Evolutionary conservation across 2,888 invertebrate species (phyloP), one percentile per base, ranked within the genome.

Genomic region (Brachyopa scutellaris): DNA sequence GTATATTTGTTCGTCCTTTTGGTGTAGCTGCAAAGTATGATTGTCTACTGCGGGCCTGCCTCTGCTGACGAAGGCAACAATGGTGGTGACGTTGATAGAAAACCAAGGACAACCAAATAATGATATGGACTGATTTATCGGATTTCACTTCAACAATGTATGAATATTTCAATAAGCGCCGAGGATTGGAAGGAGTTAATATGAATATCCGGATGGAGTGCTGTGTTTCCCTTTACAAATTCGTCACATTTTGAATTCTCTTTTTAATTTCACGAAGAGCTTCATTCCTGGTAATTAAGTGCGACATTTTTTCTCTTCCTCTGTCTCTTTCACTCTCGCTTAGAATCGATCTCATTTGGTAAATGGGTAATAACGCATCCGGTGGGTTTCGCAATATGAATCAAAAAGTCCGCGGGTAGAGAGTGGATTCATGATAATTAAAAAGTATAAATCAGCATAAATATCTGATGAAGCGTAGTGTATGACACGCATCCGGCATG

Each of bases 71-170:
- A 33, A 13, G 15, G 17, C 49, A 49, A 8, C n/a, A 17, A 36
- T 26, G 49, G 13, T 61, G 62, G 26, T 26, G 64, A 47, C 8
- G 55, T 66, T 45, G 53, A 57, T 59, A 53, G 33, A 45, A n/a
- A n/a, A n/a, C n/a, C n/a, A n/a, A n/a, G 72, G 40, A 51, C 51
- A 17, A 15, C 29, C n/a, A n/a, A n/a, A 73, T 82, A 82, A 82
- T 82, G 76, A 69, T 59, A 70, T 31, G 40, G 31, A 76, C 53
- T 82, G 82, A 82, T 76, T 70, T 76, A 76, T 76, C 13, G 57
- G 23, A 36, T 53, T 64, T 47, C 70, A 29, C 51, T 69, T 40
- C 47, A 70, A 64, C 64, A 66, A 76, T 70, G 40, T 26, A 64
- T 45, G 69, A 51, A 59, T 45, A 70, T 76, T 76, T 57, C 42